Percentiles rank a stretch among this genome's conserved stretches.
Conservation (phyloP, 2,797 vertebrate species). For the Danio jaintianensis region DNA sequence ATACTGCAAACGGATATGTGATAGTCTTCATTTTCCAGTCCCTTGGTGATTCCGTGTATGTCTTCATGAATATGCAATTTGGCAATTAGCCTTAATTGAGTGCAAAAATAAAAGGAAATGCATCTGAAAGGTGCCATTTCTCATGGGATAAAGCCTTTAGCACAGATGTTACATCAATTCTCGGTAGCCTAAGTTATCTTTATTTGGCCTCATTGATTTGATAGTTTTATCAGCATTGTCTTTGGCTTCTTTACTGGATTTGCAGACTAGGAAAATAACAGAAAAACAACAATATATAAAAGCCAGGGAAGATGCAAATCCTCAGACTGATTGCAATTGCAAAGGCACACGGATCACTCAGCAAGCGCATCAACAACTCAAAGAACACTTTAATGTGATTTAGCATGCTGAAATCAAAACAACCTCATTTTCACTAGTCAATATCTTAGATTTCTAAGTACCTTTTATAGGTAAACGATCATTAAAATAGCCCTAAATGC, state of each 20-base stretch:
- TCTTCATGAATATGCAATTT: conserved; percentile 21
- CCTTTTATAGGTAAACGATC: neutral
- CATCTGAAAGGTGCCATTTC: neutral
- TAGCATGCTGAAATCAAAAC: neutral
- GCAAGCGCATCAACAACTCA: neutral
- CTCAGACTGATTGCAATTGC: neutral
- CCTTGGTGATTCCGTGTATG: conserved; percentile 1
- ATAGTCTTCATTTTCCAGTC: conserved; percentile 6
- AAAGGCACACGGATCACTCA: neutral
- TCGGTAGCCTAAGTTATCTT: neutral
- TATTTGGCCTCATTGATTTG: conserved; percentile 15
- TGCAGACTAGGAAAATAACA: neutral
- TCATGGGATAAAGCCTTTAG: neutral
- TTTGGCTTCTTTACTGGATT: neutral
- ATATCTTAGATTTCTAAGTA: neutral
- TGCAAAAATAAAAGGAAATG: conserved; percentile 11
- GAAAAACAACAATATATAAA: neutral
- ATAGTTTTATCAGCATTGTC: neutral
- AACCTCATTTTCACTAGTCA: neutral
- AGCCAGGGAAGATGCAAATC: neutral
- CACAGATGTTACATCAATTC: neutral
- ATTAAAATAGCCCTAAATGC: neutral
- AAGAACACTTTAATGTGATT: neutral
- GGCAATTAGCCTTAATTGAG: conserved; percentile 35
- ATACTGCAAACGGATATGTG: conserved; percentile 6